Percentiles rank a stretch among this genome's conserved stretches.
Conservation (phyloP, 2,113 vertebrate species). For the Myodes glareolus region DNA sequence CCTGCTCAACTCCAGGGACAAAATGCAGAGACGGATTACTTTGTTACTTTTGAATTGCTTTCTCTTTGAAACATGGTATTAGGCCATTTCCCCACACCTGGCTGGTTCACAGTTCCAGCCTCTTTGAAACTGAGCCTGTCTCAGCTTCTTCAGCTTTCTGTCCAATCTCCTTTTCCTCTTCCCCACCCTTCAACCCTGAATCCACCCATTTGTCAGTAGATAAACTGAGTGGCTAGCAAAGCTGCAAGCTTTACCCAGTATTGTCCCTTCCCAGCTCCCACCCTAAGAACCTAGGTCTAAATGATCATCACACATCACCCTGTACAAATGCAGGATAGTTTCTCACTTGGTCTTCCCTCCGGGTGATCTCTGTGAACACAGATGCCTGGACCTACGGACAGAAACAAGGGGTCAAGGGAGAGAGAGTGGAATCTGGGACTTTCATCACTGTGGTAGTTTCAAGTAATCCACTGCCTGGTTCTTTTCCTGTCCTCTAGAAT, state of each 20-base stretch:
- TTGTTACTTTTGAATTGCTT: constrained; percentile 37
- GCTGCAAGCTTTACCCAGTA: not conserved
- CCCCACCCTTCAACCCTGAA: not conserved
- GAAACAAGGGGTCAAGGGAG: not conserved
- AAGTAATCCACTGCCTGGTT: not conserved
- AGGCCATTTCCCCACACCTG: not conserved
- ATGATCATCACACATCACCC: constrained; percentile 34
- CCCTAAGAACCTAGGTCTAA: not conserved
- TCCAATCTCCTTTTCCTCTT: not conserved
- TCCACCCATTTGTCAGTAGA: not conserved
- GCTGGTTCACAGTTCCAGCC: not conserved
- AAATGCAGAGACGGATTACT: constrained; percentile 43
- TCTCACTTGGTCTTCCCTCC: not conserved
- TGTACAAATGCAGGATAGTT: not conserved
- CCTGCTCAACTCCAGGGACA: constrained; percentile 18
- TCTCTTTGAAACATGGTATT: not conserved
- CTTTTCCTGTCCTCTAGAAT: not conserved
- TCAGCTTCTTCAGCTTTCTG: not conserved
- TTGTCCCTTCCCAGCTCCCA: not conserved
- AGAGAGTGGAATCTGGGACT: not conserved
- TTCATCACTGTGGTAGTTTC: not conserved
- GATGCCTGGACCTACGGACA: constrained; percentile 13
- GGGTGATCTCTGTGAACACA: constrained; percentile 4
- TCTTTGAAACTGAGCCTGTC: not conserved
- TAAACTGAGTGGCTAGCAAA: not conserved